These are phyloP conservation scores for Trididemnum nubilum DNA, from an alignment of 23 tunicate genomes.

Conservation along the genomic window DNA sequence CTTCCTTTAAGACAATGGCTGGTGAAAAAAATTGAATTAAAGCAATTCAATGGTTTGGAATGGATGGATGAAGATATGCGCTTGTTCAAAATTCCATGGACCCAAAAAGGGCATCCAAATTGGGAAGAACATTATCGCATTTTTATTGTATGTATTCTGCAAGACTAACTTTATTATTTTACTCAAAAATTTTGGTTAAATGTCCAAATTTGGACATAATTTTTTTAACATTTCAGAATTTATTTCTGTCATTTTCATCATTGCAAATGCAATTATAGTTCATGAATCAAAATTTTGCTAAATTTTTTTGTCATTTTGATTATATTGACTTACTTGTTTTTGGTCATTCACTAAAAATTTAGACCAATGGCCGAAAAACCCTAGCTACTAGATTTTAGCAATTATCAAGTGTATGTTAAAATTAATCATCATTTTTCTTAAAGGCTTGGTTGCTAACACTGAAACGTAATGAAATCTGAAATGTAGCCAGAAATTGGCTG, in stretches of 20 bases:
- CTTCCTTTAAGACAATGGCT: conserved; percentile 69
- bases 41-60: conserved; percentile 43
- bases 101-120: conserved; percentile 53
- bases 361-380: no score
- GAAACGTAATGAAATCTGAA: no score
- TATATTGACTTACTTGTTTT: neutral
- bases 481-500: no score
- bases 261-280: neutral
- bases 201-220: no score
- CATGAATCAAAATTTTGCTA: neutral
- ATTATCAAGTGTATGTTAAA: no score
- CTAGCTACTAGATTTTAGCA: no score
- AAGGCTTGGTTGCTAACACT: no score
- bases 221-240: no score
- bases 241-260: no score
- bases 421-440: no score
- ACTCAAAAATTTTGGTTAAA: no score
- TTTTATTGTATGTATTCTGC: conserved; percentile 28
- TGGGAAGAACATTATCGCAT: conserved; percentile 50
- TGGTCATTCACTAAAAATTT: no score
- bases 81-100: conserved; percentile 62
- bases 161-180: neutral
- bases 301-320: neutral
- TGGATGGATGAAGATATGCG: conserved; percentile 34
- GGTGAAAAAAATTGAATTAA: conserved; percentile 29